Base-by-base conservation (phyloP, 2,113 vertebrate genomes). In the Anser cygnoides region DNA sequence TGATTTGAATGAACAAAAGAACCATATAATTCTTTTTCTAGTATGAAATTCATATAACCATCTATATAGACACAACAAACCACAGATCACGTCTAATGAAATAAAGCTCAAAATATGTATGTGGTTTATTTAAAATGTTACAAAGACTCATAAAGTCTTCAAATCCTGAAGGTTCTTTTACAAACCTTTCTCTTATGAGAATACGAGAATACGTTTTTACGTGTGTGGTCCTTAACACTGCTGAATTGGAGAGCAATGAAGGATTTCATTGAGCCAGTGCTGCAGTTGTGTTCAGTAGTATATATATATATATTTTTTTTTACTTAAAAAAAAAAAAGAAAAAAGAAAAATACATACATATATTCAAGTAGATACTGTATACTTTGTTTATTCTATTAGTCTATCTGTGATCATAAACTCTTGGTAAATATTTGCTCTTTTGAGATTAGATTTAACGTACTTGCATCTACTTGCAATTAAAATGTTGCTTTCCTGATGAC, bases 361-460 rank as follows among this genome's bases (percentile, higher is more conserved):
- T 76, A 87, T 84, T 62, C 66, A 94, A 92, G 70, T 41, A 95
- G 89, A 93, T 89, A 92, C 46, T 87, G 73, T 63, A 85, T 21
- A 41, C 41, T 84, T 93, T 92, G 92, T 92, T 96, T 96, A 95
- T 93, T 92, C 89, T 91, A 41, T 77, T 73, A 89, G 50, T 66
- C 91, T 91, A 92, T 89, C 95, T 96, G 80, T 85, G 86, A 93
- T 95, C 95, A 96, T 92, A 96, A 96, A 95, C 31, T 76, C 80
- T 85, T 66, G 31, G 89, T 93, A 97, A 97, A 96, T 96, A 94
- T 97, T 96, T 97, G 89, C 41, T 82, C 93, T 90, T 83, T 70
- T 49, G 74, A 97, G 96, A 94, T 96, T 94, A 96, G 92, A 85
- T 92, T 95, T 93, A 93, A 92, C 55, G 79, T 73, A 55, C 89